Conservation (phyloP, 2,797 vertebrate genomes). For the Gymnopithys bicolor region DNA sequence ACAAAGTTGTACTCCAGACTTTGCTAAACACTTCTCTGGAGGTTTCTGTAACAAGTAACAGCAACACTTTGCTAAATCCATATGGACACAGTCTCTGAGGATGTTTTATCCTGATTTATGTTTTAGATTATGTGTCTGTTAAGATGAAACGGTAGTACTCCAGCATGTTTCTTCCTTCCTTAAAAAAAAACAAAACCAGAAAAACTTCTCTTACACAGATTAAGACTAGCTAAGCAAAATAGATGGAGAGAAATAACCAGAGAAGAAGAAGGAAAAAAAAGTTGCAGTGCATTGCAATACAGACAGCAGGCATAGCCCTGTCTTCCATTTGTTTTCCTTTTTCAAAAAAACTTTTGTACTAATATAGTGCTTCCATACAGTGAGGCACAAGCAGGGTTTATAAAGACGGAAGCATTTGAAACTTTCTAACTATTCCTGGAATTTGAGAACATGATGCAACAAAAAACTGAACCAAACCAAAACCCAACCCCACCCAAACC, state of each 20-base stretch:
- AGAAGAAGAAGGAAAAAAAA: not conserved
- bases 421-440: not conserved
- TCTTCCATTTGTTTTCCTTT: not conserved
- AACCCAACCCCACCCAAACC: not conserved
- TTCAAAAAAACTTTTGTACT: not conserved
- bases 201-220: not conserved
- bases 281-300: not conserved
- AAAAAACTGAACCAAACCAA: not conserved
- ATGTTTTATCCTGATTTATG: not conserved
- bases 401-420: not conserved
- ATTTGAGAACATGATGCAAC: not conserved
- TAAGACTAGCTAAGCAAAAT: not conserved
- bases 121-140: not conserved
- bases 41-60: not conserved
- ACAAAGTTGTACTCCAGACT: not conserved
- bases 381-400: not conserved
- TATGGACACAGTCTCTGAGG: not conserved
- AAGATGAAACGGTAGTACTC: not conserved
- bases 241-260: not conserved
- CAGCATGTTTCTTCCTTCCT: not conserved
- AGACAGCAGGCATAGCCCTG: not conserved
- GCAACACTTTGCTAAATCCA: not conserved
- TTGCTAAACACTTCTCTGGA: not conserved
- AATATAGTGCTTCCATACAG: not conserved
- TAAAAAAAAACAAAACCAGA: not conserved